Percentiles rank a stretch among this genome's conserved stretches.
phyloP scores from a whole-genome alignment of 2,888 invertebrate species.

The Lottia scabra region DNA sequence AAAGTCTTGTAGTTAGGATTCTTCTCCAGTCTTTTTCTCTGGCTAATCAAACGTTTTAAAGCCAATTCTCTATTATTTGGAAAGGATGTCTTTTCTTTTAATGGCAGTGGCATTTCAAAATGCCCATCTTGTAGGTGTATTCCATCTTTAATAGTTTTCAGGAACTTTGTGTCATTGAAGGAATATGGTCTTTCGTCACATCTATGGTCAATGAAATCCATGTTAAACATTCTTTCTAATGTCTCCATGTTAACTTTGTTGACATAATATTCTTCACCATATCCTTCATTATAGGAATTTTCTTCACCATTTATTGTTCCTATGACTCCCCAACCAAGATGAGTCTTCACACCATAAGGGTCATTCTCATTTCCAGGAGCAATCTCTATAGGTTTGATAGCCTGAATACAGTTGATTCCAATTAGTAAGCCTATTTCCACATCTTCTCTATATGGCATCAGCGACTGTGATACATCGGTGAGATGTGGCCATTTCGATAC shows the following conservation, averaged over 20 bases:
- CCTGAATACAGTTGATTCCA: not conserved
- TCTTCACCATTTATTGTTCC: not conserved
- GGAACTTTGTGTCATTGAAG: slow-evolving; percentile 13
- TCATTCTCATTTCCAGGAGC: not conserved
- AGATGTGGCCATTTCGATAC: not conserved
- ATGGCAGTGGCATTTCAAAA: slow-evolving; percentile 3
- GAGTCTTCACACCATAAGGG: slow-evolving; percentile 8
- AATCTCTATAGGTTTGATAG: slow-evolving; percentile 2
- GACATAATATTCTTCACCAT: not conserved
- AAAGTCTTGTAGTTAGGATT: slow-evolving; percentile 8
- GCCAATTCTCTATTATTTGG: slow-evolving; percentile 4
- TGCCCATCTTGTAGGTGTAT: not conserved
- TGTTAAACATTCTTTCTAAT: not conserved
- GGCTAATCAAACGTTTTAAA: not conserved
- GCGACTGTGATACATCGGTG: not conserved
- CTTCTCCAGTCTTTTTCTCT: slow-evolving; percentile 6
- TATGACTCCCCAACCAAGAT: slow-evolving; percentile 12
- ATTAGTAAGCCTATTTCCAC: not conserved
- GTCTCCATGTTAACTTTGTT: not conserved
- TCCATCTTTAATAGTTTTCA: not conserved
- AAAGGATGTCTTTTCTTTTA: not conserved
- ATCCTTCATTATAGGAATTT: not conserved
- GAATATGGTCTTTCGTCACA: not conserved
- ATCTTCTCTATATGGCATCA: slow-evolving; percentile 2
- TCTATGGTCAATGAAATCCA: slow-evolving; percentile 8